phyloP scores from a whole-genome alignment of 2,113 vertebrate genomes.

The Forbesichthys papilliferus region DNA sequence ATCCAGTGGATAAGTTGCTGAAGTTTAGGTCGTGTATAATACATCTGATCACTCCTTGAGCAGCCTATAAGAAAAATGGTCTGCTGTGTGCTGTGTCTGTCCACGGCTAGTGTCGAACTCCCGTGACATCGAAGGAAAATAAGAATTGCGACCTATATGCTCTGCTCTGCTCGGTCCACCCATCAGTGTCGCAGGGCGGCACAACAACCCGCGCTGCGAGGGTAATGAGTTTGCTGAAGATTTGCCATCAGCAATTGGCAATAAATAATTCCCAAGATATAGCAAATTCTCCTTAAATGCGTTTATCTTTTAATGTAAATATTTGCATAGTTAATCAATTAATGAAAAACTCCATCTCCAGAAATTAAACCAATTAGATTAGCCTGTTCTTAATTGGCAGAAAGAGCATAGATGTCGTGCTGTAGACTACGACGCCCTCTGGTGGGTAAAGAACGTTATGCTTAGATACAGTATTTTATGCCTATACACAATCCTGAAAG shows the following conservation, averaged over 20 bases:
- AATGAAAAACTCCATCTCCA: not conserved
- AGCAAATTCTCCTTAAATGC: not conserved
- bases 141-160: constrained; percentile 63
- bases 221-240: constrained; percentile 31
- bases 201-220: constrained; percentile 23
- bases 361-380: constrained; percentile 34
- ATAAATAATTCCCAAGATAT: no score
- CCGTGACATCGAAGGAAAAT: constrained; percentile 46
- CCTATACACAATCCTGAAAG: not conserved
- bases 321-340: no score
- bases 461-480: not conserved
- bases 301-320: not conserved
- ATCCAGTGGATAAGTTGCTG: constrained; percentile 71
- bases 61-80: constrained; percentile 37
- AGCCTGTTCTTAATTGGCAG: constrained; percentile 29
- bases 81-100: constrained; percentile 58
- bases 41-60: constrained; percentile 71
- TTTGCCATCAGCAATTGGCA: constrained; percentile 41
- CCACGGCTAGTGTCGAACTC: constrained; percentile 45
- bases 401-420: not conserved
- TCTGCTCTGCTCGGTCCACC: constrained; percentile 60
- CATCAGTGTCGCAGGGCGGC: constrained; percentile 63
- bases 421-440: constrained; percentile 50
- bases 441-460: constrained; percentile 36
- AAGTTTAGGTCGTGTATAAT: constrained; percentile 74